phyloP scores from a whole-genome alignment of 1,140 invertebrate genomes.

The Melitaea cinxia region DNA sequence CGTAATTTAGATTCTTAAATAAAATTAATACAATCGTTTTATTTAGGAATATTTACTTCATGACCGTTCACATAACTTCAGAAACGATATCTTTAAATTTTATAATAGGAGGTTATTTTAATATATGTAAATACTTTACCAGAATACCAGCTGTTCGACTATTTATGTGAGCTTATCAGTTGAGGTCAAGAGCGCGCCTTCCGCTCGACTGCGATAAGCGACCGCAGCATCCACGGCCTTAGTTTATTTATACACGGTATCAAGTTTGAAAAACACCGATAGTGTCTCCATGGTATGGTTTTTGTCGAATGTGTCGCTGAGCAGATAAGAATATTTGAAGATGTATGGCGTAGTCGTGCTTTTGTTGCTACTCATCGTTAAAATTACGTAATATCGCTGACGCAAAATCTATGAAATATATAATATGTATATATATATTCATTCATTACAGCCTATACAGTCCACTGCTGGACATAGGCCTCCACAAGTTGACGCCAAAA shows the following conservation, averaged over 20 bases:
- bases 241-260: constrained; percentile 20
- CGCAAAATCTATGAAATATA: too few species aligned
- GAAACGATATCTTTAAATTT: background rate
- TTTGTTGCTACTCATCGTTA: too few species aligned
- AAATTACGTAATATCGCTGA: too few species aligned
- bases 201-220: constrained; percentile 54
- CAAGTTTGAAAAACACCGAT: constrained; percentile 30
- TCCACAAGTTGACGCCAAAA: too few species aligned
- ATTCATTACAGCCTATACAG: too few species aligned
- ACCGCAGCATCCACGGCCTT: constrained; percentile 57
- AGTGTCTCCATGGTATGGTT: constrained; percentile 41
- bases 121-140: constrained; percentile 4
- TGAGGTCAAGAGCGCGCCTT: constrained; percentile 76
- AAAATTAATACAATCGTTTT: too few species aligned
- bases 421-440: too few species aligned
- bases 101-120: constrained; percentile 2
- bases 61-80: too few species aligned
- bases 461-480: too few species aligned
- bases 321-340: background rate
- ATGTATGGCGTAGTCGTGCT: background rate
- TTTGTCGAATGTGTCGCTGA: constrained; percentile 29
- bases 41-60: too few species aligned
- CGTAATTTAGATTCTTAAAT: too few species aligned
- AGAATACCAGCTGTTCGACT: constrained; percentile 39
- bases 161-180: constrained; percentile 64